These are phyloP conservation scores for Pheosia gnoma DNA, from an alignment of 2,888 invertebrate genomes.

Conservation along the genomic window DNA sequence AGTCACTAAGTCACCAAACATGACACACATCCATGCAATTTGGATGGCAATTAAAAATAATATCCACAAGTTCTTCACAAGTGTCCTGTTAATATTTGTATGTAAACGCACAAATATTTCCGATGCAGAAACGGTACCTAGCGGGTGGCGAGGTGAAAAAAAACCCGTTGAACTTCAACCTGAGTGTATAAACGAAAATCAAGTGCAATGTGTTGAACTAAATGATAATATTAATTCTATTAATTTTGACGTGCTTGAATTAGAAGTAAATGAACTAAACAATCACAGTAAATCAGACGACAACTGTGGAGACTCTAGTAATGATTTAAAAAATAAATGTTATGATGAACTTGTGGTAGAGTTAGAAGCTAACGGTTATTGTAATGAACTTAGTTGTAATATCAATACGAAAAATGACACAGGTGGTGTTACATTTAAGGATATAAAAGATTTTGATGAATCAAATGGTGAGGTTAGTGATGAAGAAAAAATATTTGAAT, in stretches of 20 bases:
- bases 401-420: conserved; percentile 7
- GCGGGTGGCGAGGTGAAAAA: conserved; percentile 37
- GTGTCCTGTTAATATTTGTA: conserved; percentile 10
- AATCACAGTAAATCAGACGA: too few species aligned
- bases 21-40: conserved; percentile 6
- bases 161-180: conserved; percentile 34
- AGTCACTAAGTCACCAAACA: conserved; percentile 1
- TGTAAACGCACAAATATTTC: conserved; percentile 26
- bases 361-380: neutral
- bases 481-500: neutral
- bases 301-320: neutral
- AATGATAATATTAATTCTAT: neutral
- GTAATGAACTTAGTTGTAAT: neutral
- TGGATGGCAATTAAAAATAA: conserved; percentile 12
- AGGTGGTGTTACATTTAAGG: conserved; percentile 8
- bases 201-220: conserved; percentile 24
- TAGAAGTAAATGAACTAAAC: neutral
- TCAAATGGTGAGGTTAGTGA: neutral
- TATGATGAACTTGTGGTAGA: conserved; percentile 5
- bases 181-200: conserved; percentile 10
- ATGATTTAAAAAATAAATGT: neutral
- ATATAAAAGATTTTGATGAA: neutral
- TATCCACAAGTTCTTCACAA: conserved; percentile 13
- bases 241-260: neutral
- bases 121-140: conserved; percentile 43